These are phyloP conservation scores for Melanophora roralis DNA, from an alignment of 2,888 invertebrate genomes.

Conservation along the genomic window DNA sequence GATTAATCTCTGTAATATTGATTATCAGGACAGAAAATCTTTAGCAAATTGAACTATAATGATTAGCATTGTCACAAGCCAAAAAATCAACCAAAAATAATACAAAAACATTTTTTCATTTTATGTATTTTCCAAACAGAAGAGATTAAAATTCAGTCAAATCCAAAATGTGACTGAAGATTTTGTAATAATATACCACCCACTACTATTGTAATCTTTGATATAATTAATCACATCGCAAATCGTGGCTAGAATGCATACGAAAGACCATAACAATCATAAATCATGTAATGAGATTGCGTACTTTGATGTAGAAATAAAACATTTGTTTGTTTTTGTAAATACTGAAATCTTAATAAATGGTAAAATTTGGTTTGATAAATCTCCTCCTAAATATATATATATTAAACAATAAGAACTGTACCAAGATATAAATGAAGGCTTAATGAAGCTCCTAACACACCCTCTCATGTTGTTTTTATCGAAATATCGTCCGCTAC, in stretches of 20 bases:
- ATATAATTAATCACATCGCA: conserved; percentile 16
- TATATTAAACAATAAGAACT: not conserved
- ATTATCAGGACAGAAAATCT: conserved; percentile 24
- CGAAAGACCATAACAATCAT: conserved; percentile 43
- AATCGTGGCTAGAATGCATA: conserved; percentile 44
- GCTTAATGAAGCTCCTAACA: conserved; percentile 55
- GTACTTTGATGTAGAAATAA: conserved; percentile 40
- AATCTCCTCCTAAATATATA: conserved; percentile 43
- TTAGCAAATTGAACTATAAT: conserved; percentile 30
- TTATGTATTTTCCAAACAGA: conserved; percentile 34
- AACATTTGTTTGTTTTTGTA: conserved; percentile 20
- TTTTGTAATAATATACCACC: conserved; percentile 1
- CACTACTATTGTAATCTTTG: conserved; percentile 13
- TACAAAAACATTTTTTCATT: conserved; percentile 32
- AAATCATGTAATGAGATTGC: conserved; percentile 24
- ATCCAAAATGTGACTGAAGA: conserved; percentile 33
- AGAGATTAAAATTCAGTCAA: conserved; percentile 8
- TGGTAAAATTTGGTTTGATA: conserved; percentile 52
- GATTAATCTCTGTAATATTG: conserved; percentile 22
- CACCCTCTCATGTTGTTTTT: conserved; percentile 63
- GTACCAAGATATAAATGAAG: conserved; percentile 20
- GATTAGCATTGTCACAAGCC: conserved; percentile 9
- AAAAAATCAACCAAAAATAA: conserved; percentile 17
- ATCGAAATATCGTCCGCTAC: conserved; percentile 62
- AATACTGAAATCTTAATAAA: conserved; percentile 8